Conservation (phyloP, 2,888 invertebrate species). For the Piscicola geometra region DNA sequence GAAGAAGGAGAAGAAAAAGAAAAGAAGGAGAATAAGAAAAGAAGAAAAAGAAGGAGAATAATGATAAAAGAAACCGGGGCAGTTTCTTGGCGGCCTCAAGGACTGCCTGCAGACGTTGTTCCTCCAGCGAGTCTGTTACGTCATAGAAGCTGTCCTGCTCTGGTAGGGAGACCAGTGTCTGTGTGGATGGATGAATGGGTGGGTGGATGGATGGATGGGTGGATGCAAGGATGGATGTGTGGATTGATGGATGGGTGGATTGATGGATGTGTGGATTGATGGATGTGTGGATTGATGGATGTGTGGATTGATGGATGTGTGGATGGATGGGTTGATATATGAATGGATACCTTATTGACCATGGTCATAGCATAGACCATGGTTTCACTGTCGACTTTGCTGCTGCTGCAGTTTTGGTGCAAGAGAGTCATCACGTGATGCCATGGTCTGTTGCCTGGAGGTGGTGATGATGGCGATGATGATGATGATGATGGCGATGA, state of each 20-base stretch:
- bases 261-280: not conserved
- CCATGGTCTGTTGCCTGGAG: conserved; percentile 63
- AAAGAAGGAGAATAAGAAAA: conserved; percentile 11
- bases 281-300: not conserved
- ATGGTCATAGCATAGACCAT: conserved; percentile 91
- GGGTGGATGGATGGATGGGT: too few relatives aligned
- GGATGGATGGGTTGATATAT: not conserved
- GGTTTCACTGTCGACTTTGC: conserved; percentile 91
- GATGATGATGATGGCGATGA: too few relatives aligned
- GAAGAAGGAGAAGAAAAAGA: conserved; percentile 5
- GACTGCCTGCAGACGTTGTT: conserved; percentile 62
- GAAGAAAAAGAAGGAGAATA: not conserved
- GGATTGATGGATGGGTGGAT: not conserved
- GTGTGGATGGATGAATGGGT: not conserved
- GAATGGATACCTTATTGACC: conserved; percentile 70
- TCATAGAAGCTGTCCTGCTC: conserved; percentile 96
- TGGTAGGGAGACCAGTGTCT: conserved; percentile 79
- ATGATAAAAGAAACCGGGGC: not conserved
- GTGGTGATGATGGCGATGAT: too few relatives aligned
- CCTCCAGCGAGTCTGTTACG: conserved; percentile 89
- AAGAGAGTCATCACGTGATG: conserved; percentile 75
- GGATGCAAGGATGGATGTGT: not conserved
- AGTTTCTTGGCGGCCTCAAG: conserved; percentile 45
- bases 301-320: not conserved
- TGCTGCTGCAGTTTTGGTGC: conserved; percentile 75